A percentile compares a stretch with the other conserved stretches of the same genome.
Evolutionary conservation across 2,888 invertebrate species (phyloP).

Genomic region (Drosophila infuscata): DNA sequence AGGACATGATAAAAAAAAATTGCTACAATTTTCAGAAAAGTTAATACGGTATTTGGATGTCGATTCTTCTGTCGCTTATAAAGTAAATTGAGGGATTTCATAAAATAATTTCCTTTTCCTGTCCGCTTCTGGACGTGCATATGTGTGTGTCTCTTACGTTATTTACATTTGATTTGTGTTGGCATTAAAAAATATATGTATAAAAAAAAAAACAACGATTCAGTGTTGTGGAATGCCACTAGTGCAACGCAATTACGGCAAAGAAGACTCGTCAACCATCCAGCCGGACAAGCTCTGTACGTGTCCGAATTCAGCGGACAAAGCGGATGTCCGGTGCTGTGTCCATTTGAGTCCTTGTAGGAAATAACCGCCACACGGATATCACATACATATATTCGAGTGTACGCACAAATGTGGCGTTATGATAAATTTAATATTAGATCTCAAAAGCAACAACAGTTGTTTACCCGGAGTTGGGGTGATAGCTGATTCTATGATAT

Average conservation of each 20-base stretch:
- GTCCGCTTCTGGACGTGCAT: conserved; percentile 16
- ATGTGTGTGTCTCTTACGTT: conserved; percentile 17
- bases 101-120: conserved; percentile 79
- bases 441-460: conserved; percentile 43
- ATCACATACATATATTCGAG: conserved; percentile 11
- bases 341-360: conserved; percentile 31
- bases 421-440: conserved; percentile 53
- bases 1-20: background rate
- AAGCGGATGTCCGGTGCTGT: conserved; percentile 46
- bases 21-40: background rate
- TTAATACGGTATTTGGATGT: conserved; percentile 10
- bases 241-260: conserved; percentile 59
- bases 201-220: conserved; percentile 26
- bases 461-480: conserved; percentile 22
- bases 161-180: conserved; percentile 55
- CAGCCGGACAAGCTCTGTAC: conserved; percentile 29
- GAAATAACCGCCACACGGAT: conserved; percentile 27
- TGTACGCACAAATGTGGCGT: conserved; percentile 19
- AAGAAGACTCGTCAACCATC: conserved; percentile 20
- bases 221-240: conserved; percentile 39
- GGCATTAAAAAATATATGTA: conserved; percentile 20
- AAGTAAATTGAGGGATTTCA: conserved; percentile 73
- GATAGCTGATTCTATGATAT: conserved; percentile 37
- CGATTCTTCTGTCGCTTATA: conserved; percentile 38
- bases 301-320: conserved; percentile 34